Evolutionary conservation across 2,113 vertebrate genomes (phyloP).

Genomic region (Ancistrus triradiatus): DNA sequence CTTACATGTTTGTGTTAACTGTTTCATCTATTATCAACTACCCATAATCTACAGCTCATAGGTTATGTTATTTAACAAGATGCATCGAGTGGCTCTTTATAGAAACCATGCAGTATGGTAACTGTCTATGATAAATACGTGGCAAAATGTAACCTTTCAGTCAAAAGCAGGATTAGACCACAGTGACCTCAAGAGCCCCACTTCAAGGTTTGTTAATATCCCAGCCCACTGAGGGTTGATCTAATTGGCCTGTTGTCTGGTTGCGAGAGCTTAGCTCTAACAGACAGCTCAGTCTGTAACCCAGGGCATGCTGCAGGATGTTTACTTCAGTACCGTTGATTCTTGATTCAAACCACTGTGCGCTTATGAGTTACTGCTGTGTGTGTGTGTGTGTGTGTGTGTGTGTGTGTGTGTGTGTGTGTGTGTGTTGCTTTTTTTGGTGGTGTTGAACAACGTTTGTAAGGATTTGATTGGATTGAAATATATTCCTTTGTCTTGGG

Average conservation of each 20-base stretch:
- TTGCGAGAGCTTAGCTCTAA: constrained; percentile 36
- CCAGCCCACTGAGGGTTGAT: constrained; percentile 33
- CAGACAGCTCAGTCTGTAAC: constrained; percentile 46
- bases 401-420: too few relatives aligned
- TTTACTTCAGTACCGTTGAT: constrained; percentile 45
- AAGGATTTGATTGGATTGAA: constrained; percentile 12
- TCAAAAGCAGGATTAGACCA: too few relatives aligned
- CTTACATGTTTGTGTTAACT: too few relatives aligned
- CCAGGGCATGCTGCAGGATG: constrained; percentile 47
- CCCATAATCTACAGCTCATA: too few relatives aligned
- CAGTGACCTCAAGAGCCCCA: constrained; percentile 22
- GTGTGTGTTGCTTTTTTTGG: constrained; percentile 20
- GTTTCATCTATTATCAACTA: too few relatives aligned
- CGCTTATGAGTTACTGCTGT: constrained; percentile 33
- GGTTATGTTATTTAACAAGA: too few relatives aligned
- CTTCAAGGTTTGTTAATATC: constrained; percentile 41
- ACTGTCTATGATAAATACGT: too few relatives aligned
- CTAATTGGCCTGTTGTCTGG: constrained; percentile 50
- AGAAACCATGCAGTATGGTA: too few relatives aligned
- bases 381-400: too few relatives aligned
- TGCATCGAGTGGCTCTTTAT: too few relatives aligned
- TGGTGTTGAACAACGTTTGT: constrained; percentile 10
- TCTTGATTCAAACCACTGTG: constrained; percentile 32
- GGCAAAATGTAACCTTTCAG: too few relatives aligned
- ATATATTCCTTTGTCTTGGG: too few relatives aligned